Evolutionary conservation across 2,113 vertebrate species (phyloP).

Genomic region (Columba livia): DNA sequence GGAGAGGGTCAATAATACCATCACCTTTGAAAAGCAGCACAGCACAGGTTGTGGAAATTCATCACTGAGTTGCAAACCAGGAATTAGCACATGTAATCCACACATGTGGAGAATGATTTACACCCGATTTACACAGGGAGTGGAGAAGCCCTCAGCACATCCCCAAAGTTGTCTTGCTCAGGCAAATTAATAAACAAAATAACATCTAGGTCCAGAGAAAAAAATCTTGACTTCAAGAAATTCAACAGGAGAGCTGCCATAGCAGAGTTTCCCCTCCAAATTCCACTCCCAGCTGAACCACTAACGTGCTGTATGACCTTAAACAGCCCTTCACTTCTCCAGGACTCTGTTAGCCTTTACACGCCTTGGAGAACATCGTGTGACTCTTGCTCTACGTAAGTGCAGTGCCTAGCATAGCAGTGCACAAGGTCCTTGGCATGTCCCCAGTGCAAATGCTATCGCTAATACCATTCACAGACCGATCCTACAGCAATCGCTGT

Average conservation of each 20-base stretch:
- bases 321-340: neutral
- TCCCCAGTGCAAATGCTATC: neutral
- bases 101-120: neutral
- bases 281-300: neutral
- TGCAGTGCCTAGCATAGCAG: constrained; percentile 7
- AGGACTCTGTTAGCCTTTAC: neutral
- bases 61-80: neutral
- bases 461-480: neutral
- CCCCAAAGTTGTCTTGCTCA: neutral
- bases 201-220: neutral
- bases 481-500: neutral
- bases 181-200: neutral
- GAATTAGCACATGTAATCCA: neutral
- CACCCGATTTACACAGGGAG: neutral
- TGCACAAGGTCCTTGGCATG: neutral
- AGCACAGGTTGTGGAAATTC: neutral
- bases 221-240: neutral
- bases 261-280: neutral
- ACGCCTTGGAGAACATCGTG: neutral
- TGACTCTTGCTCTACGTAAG: neutral
- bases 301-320: neutral
- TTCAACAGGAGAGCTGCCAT: neutral
- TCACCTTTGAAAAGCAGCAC: neutral
- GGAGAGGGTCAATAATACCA: neutral
- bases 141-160: neutral